phyloP scores from a whole-genome alignment of 2,113 vertebrate species.

The Zosterops borbonicus region DNA sequence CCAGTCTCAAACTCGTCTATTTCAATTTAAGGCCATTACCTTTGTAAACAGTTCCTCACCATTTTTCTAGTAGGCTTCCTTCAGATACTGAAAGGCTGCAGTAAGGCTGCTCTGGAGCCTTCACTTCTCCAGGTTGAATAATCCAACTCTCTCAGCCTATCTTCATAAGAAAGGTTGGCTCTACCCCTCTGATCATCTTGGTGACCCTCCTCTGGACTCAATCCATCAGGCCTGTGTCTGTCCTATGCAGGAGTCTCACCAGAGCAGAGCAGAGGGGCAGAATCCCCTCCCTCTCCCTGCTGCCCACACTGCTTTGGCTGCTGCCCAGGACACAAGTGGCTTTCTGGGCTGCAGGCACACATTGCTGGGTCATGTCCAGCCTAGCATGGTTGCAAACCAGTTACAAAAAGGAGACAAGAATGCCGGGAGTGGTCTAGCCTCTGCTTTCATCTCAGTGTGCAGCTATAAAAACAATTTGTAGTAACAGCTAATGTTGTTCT shows the following conservation, averaged over 20 bases:
- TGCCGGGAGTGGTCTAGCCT: not conserved
- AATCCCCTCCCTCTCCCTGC: not conserved
- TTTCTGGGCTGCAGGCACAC: not conserved
- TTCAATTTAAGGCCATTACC: not conserved
- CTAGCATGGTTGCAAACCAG: not conserved
- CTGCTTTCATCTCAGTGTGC: not conserved
- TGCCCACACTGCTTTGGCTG: accelerated
- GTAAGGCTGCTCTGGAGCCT: not conserved
- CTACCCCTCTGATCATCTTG: not conserved
- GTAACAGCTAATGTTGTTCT: not conserved
- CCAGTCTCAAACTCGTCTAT: not conserved
- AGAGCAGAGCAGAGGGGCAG: not conserved
- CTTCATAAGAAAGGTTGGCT: accelerated
- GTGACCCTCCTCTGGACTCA: accelerated
- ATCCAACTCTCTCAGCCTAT: not conserved
- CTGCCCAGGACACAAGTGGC: accelerated
- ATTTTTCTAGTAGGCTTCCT: not conserved
- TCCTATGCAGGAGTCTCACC: not conserved
- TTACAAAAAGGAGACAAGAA: not conserved
- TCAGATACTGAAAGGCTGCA: not conserved
- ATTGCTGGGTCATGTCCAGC: not conserved
- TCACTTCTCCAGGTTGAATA: not conserved
- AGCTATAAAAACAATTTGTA: not conserved
- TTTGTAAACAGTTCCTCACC: not conserved
- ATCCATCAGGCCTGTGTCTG: not conserved